phyloP scores from a whole-genome alignment of 2,888 invertebrate species.

The Acleris holmiana region DNA sequence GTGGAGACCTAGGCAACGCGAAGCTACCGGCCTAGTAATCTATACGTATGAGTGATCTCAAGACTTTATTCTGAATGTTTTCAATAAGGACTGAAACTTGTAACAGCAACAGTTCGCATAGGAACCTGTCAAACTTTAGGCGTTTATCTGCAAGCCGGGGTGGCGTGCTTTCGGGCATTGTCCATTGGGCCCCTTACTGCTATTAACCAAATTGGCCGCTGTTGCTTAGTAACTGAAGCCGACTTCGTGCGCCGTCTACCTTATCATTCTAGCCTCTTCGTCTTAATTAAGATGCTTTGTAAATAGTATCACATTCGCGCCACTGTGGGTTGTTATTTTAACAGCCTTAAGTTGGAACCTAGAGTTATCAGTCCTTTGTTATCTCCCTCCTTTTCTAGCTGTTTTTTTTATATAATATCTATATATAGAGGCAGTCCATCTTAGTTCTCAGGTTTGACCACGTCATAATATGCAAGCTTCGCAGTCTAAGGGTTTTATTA shows the following conservation, averaged over 20 bases:
- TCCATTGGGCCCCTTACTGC: conserved; percentile 36
- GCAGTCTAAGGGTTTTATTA: too few species aligned
- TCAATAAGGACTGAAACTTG: conserved; percentile 17
- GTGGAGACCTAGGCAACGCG: too few species aligned
- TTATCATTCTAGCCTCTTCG: conserved; percentile 22
- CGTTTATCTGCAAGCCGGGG: conserved; percentile 47
- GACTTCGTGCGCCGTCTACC: conserved; percentile 18
- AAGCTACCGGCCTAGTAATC: too few species aligned
- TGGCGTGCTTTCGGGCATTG: conserved; percentile 32
- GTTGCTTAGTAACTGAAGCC: conserved; percentile 13
- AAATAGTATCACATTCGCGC: neutral
- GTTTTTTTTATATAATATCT: too few species aligned
- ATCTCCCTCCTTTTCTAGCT: too few species aligned
- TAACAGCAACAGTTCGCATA: conserved; percentile 45
- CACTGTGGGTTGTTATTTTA: too few species aligned
- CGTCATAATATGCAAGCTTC: too few species aligned
- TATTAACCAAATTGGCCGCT: conserved; percentile 47
- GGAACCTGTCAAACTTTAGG: conserved; percentile 53
- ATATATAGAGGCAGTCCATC: too few species aligned
- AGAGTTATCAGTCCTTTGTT: too few species aligned
- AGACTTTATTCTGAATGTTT: conserved; percentile 1
- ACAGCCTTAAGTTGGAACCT: too few species aligned
- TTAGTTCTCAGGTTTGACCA: too few species aligned
- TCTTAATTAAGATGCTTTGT: conserved; percentile 20
- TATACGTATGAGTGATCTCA: too few species aligned